Evolutionary conservation across 1,140 invertebrate species (phyloP).

Genomic region (Anastatus disparis): DNA sequence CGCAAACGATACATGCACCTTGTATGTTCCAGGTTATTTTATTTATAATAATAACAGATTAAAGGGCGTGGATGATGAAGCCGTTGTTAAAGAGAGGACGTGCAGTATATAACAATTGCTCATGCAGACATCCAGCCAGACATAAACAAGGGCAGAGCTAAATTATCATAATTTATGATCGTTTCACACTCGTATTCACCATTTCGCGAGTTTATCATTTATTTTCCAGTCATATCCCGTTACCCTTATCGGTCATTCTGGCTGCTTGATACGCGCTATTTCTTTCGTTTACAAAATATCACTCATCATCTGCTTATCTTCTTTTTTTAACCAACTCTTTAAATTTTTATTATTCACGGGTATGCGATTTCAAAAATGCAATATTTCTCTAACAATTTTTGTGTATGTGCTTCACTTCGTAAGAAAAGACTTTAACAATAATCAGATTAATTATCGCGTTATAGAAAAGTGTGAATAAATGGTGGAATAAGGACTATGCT

Average conservation of each 20-base stretch:
- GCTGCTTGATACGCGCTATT: constrained; percentile 39
- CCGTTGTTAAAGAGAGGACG: neutral
- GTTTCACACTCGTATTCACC: neutral
- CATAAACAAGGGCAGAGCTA: neutral
- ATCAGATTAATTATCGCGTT: no score
- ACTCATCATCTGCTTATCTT: neutral
- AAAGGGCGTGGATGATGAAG: neutral
- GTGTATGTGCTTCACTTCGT: no score
- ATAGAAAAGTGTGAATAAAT: no score
- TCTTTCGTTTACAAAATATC: neutral
- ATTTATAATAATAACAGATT: neutral
- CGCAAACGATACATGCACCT: constrained; percentile 61
- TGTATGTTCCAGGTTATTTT: constrained; percentile 60
- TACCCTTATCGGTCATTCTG: constrained; percentile 60
- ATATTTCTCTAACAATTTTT: no score
- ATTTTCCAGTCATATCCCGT: constrained; percentile 22
- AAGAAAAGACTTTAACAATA: no score
- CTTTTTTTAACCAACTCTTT: neutral
- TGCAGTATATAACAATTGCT: neutral
- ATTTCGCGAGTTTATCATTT: neutral
- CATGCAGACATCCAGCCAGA: neutral
- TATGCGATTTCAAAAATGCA: no score
- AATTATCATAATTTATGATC: neutral
- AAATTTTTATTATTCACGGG: neutral
- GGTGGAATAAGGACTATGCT: no score